Evolutionary conservation across 2,888 invertebrate species (phyloP).

Genomic region (Machimus atricapillus): DNA sequence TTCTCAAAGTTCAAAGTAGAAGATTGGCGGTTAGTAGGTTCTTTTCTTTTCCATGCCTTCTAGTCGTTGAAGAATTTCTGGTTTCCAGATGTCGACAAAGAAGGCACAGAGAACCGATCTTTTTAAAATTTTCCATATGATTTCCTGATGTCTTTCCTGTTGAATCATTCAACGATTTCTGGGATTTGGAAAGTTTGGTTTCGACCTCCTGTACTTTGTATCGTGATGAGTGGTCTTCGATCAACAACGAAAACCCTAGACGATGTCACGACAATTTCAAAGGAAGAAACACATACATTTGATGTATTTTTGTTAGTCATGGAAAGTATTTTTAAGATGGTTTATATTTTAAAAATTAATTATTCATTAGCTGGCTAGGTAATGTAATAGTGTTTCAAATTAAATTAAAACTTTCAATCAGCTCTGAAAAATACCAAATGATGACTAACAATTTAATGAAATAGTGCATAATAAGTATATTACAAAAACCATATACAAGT

Average conservation of each 20-base stretch:
- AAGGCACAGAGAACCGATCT: background rate
- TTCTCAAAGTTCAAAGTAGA: background rate
- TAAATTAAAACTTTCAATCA: no score
- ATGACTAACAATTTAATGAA: no score
- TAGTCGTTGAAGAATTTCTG: background rate
- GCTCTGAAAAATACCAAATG: no score
- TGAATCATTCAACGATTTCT: background rate
- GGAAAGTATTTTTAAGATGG: no score
- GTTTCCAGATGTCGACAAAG: background rate
- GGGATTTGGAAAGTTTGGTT: background rate
- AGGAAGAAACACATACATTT: background rate
- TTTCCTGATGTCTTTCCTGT: background rate
- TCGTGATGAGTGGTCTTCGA: background rate
- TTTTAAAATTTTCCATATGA: background rate
- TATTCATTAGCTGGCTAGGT: background rate
- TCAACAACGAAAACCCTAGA: background rate
- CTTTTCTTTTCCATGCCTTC: background rate
- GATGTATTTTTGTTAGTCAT: background rate
- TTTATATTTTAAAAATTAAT: background rate
- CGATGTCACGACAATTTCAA: background rate
- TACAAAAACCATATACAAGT: no score
- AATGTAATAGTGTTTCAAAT: background rate
- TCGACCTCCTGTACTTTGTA: background rate
- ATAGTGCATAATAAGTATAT: no score
- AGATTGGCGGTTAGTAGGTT: background rate